These are phyloP conservation scores for Acleris literana DNA, from an alignment of 2,888 invertebrate genomes.

Conservation along the genomic window DNA sequence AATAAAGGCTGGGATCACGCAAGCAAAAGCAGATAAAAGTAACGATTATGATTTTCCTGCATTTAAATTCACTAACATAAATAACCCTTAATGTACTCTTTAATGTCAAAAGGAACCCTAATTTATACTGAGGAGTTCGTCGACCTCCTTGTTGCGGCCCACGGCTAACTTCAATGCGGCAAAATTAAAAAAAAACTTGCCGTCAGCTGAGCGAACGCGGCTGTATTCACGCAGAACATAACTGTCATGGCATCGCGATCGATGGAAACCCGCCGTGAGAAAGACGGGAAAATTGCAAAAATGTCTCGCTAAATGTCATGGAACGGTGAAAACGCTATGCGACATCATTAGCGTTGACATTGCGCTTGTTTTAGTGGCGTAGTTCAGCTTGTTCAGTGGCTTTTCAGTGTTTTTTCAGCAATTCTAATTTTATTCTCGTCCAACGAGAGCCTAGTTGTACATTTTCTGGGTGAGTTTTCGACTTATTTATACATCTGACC, in stretches of 20 bases:
- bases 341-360: conserved; percentile 51
- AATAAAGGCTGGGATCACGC: conserved; percentile 24
- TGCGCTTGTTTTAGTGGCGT: conserved; percentile 60
- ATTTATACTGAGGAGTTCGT: conserved; percentile 57
- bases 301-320: conserved; percentile 66
- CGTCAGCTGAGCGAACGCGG: conserved; percentile 77
- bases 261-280: conserved; percentile 66
- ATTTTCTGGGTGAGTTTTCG: conserved; percentile 74
- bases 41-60: conserved; percentile 31
- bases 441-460: conserved; percentile 64
- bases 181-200: conserved; percentile 67
- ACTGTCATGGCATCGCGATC: conserved; percentile 81
- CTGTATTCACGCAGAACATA: conserved; percentile 71
- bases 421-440: conserved; percentile 79
- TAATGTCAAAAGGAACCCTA: conserved; percentile 38
- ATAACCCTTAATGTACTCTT: conserved; percentile 29
- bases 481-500: conserved; percentile 48
- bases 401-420: conserved; percentile 74
- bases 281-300: conserved; percentile 74
- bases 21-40: conserved; percentile 28
- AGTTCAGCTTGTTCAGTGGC: conserved; percentile 64
- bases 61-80: conserved; percentile 33
- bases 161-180: conserved; percentile 61
- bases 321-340: conserved; percentile 50
- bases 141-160: conserved; percentile 53